Evolutionary conservation across 2,797 vertebrate genomes (phyloP).

Genomic region (Myotis myotis): DNA sequence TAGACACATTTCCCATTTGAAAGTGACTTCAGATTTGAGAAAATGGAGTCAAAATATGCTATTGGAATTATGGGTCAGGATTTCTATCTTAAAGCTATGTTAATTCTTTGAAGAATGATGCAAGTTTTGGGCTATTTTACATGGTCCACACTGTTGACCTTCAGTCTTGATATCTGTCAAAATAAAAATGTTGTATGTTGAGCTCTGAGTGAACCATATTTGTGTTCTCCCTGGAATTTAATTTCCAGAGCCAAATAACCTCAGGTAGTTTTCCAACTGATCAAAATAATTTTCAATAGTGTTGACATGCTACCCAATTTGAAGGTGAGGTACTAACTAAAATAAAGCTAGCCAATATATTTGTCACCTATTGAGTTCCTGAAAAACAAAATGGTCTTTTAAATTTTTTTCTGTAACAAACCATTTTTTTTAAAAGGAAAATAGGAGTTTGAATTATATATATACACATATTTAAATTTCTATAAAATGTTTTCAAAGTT

Average conservation of each 20-base stretch:
- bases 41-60: not conserved
- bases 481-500: not conserved
- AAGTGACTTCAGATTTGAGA: not conserved
- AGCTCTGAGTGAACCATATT: not conserved
- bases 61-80: not conserved
- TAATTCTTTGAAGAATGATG: not conserved
- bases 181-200: not conserved
- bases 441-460: not conserved
- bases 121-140: not conserved
- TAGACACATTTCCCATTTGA: not conserved
- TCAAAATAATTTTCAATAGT: slow-evolving; percentile 46
- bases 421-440: not conserved
- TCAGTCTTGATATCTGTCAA: not conserved
- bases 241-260: not conserved
- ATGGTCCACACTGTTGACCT: not conserved
- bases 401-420: not conserved
- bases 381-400: not conserved
- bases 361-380: not conserved
- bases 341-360: not conserved
- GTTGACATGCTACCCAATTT: not conserved
- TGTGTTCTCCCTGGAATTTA: not conserved
- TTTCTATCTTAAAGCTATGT: not conserved
- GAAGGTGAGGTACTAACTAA: not conserved
- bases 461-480: not conserved
- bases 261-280: slow-evolving; percentile 10